phyloP scores from a whole-genome alignment of 2,888 invertebrate genomes.

The Vesta saturnalis region DNA sequence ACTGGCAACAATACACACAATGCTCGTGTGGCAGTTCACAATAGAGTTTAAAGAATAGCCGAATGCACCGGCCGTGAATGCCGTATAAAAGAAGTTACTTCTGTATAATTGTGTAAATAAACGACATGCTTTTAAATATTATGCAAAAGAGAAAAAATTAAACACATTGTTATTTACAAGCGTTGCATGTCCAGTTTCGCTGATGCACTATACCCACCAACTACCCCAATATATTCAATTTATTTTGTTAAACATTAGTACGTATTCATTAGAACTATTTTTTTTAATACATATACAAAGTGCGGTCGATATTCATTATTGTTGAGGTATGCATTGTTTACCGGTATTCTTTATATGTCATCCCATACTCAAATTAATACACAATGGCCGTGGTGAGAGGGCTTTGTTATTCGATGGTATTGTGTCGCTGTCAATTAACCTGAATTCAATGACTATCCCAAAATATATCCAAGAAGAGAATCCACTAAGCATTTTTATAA shows the following conservation, averaged over 20 bases:
- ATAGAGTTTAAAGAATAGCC: slow-evolving; percentile 56
- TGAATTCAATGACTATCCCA: slow-evolving; percentile 60
- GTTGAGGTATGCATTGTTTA: slow-evolving; percentile 51
- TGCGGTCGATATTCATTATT: slow-evolving; percentile 37
- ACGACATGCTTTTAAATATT: slow-evolving; percentile 55
- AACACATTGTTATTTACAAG: slow-evolving; percentile 45
- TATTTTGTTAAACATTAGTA: no score
- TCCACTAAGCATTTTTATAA: slow-evolving; percentile 10
- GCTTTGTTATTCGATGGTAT: slow-evolving; percentile 60
- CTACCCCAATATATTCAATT: no score
- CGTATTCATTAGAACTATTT: slow-evolving; percentile 12
- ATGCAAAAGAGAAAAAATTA: slow-evolving; percentile 50
- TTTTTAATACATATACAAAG: slow-evolving; percentile 29
- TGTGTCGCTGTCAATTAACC: slow-evolving; percentile 61
- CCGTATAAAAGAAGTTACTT: slow-evolving; percentile 59
- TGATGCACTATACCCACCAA: no score
- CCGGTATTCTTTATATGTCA: slow-evolving; percentile 58
- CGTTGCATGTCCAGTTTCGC: slow-evolving; percentile 47
- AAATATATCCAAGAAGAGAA: slow-evolving; percentile 58
- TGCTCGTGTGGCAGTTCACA: slow-evolving; percentile 54
- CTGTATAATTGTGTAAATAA: slow-evolving; percentile 60
- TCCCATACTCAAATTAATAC: slow-evolving; percentile 61
- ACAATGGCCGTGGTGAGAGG: slow-evolving; percentile 59
- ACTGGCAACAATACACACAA: slow-evolving; percentile 55
- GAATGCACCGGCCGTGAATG: slow-evolving; percentile 58